Conservation (phyloP, 2,797 vertebrate species). For the Microchirus variegatus region DNA sequence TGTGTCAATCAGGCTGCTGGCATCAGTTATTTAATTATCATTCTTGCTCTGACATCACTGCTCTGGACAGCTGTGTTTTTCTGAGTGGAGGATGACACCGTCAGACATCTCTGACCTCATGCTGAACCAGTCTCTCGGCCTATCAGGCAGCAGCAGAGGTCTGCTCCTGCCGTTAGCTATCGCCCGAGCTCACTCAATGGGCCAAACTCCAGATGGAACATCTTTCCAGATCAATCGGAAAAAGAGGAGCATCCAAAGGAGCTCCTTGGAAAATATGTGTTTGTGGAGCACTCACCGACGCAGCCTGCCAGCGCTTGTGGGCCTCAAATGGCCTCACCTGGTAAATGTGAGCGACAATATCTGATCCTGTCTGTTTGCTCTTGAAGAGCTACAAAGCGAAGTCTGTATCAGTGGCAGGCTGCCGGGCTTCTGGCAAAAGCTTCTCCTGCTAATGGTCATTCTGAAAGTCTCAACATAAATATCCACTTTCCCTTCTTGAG, state of each 20-base stretch:
- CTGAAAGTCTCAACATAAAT: slow-evolving; percentile 72
- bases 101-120: slow-evolving; percentile 73
- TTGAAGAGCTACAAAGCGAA: slow-evolving; percentile 18
- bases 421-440: slow-evolving; percentile 14
- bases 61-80: slow-evolving; percentile 81
- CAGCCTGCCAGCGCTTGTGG: slow-evolving; percentile 18
- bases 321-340: slow-evolving; percentile 41
- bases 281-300: slow-evolving; percentile 14
- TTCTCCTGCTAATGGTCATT: slow-evolving; percentile 63
- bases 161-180: slow-evolving; percentile 31
- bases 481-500: slow-evolving; percentile 84
- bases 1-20: slow-evolving; percentile 48
- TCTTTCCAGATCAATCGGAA: slow-evolving; percentile 43
- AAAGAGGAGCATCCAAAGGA: slow-evolving; percentile 25
- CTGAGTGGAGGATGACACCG: slow-evolving; percentile 68
- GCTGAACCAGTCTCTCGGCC: slow-evolving; percentile 66
- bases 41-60: slow-evolving; percentile 70
- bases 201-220: slow-evolving; percentile 45
- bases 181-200: slow-evolving; percentile 39
- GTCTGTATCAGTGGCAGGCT: slow-evolving; percentile 32
- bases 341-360: background rate
- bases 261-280: slow-evolving; percentile 50
- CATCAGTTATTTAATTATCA: slow-evolving; percentile 75
- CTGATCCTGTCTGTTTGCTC: slow-evolving; percentile 12
- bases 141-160: slow-evolving; percentile 48